Evolutionary conservation across 1,140 invertebrate species (phyloP).

Genomic region (Drosophila equinoxialis): DNA sequence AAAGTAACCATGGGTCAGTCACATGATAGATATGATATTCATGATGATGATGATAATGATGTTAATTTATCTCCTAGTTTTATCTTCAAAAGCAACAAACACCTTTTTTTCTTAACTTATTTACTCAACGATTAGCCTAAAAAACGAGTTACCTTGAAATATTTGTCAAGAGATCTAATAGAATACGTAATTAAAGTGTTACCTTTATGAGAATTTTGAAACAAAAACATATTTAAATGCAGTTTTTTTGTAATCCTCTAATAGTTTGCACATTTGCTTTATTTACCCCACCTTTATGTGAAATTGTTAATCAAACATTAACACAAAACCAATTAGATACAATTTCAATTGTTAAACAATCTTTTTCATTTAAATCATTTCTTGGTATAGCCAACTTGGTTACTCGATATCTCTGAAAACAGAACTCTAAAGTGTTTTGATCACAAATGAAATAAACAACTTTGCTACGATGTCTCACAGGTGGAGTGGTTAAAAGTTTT

Average conservation of each 20-base stretch:
- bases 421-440: neutral
- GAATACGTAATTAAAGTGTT: neutral
- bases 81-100: slow-evolving; percentile 8
- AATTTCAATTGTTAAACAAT: neutral
- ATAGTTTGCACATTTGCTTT: too few relatives aligned
- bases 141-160: neutral
- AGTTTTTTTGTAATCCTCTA: too few relatives aligned
- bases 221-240: too few relatives aligned
- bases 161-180: neutral
- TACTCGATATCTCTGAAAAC: neutral
- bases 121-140: neutral
- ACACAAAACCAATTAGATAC: neutral
- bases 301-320: neutral
- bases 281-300: neutral
- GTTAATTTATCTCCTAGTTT: neutral
- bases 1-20: neutral
- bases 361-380: neutral
- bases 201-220: neutral
- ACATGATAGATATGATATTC: neutral
- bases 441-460: neutral
- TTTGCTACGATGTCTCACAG: neutral
- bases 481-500: too few relatives aligned
- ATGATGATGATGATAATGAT: neutral
- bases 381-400: neutral
- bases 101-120: neutral